Percentiles rank a stretch among this genome's conserved stretches.
These are phyloP conservation scores for Melopsittacus undulatus DNA, from an alignment of 2,797 vertebrate species.

Conservation along the genomic window DNA sequence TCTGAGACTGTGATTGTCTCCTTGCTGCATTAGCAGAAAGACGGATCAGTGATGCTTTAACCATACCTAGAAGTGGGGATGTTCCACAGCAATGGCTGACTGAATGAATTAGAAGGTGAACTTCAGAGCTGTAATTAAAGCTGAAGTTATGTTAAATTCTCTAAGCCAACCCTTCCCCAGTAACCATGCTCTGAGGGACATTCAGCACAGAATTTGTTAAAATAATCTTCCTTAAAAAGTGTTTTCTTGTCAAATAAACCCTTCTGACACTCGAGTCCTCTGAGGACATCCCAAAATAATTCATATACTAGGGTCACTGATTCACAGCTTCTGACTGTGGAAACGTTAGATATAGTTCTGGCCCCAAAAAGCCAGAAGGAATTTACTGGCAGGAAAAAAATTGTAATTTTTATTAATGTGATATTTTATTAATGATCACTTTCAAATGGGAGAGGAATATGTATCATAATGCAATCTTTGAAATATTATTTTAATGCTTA, in stretches of 20 bases:
- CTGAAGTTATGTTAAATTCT: neutral
- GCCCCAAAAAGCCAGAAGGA: neutral
- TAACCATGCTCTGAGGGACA: neutral
- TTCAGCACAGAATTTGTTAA: neutral
- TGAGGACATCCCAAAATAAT: neutral
- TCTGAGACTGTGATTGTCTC: neutral
- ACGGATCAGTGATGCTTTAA: constrained; percentile 15
- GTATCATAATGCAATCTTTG: neutral
- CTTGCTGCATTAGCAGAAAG: constrained; percentile 39
- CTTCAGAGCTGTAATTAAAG: constrained; percentile 26
- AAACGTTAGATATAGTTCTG: neutral
- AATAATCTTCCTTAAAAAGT: neutral
- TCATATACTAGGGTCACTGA: neutral
- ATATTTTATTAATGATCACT: neutral
- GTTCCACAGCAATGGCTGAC: neutral
- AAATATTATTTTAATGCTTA: neutral
- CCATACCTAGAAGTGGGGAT: neutral
- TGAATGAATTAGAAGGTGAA: constrained; percentile 23
- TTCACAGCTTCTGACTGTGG: neutral
- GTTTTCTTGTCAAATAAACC: neutral
- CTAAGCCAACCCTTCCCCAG: neutral
- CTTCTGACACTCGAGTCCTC: neutral
- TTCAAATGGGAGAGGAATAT: neutral
- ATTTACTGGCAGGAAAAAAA: neutral
- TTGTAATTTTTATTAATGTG: neutral